Conservation (phyloP, 1,140 invertebrate species). For the Drosophila mojavensis region DNA sequence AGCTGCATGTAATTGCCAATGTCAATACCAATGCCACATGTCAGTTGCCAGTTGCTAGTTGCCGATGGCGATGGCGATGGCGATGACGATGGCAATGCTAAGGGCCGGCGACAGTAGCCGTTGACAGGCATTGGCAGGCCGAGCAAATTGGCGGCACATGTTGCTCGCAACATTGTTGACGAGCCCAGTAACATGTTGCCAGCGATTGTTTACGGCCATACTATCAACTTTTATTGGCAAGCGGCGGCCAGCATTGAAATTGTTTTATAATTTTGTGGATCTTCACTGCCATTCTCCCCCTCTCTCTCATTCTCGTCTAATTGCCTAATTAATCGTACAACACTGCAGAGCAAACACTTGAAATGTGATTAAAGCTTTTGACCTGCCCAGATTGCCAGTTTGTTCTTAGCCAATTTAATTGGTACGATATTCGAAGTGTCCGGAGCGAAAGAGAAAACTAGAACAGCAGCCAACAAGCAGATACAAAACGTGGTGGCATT, state of each 20-base stretch:
- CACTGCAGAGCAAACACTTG: conserved; percentile 22
- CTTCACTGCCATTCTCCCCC: neutral
- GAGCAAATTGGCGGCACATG: conserved; percentile 76
- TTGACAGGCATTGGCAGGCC: conserved; percentile 74
- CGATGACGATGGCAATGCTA: conserved; percentile 42
- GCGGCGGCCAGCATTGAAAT: conserved; percentile 53
- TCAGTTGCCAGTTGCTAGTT: conserved; percentile 14
- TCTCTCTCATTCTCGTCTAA: conserved; percentile 25
- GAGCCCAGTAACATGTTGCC: conserved; percentile 13
- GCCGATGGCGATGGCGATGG: conserved; percentile 10
- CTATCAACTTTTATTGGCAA: conserved; percentile 39
- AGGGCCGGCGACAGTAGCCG: conserved; percentile 43
- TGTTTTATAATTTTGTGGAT: conserved; percentile 66
- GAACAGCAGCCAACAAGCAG: conserved; percentile 43
- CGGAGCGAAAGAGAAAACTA: conserved; percentile 24
- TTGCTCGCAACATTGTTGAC: conserved; percentile 50
- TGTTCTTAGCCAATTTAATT: conserved; percentile 66
- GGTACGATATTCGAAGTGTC: conserved; percentile 60
- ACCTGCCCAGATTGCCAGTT: conserved; percentile 21
- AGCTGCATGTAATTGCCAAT: conserved; percentile 74
- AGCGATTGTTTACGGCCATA: conserved; percentile 31
- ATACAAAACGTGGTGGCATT: conserved; percentile 73
- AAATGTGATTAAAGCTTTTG: conserved; percentile 66
- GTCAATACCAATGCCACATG: conserved; percentile 14
- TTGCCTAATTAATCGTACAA: conserved; percentile 68